Conservation (phyloP, 2,888 invertebrate species). For the Aproaerema taeniolella region DNA sequence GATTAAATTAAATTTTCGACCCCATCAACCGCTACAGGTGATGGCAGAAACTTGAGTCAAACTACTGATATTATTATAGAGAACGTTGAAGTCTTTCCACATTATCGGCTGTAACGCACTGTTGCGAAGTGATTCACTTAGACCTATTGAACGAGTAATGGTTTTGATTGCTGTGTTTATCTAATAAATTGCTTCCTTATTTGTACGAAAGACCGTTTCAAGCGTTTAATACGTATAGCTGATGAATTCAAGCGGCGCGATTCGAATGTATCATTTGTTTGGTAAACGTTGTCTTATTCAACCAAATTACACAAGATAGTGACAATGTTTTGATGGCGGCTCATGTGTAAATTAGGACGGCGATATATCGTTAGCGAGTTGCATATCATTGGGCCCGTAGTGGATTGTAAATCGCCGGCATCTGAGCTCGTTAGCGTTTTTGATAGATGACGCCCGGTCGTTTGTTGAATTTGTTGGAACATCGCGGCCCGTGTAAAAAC, state of each 20-base stretch:
- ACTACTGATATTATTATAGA: neutral
- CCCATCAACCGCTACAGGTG: conserved; percentile 4
- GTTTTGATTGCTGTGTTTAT: conserved; percentile 6
- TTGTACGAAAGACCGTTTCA: conserved; percentile 2
- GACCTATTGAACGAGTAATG: conserved; percentile 4
- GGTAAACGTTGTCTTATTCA: conserved; percentile 20
- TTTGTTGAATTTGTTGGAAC: conserved; percentile 73
- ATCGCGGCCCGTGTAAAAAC: conserved; percentile 65
- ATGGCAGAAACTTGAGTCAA: neutral
- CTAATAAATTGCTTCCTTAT: conserved; percentile 6
- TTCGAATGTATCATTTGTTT: conserved; percentile 10
- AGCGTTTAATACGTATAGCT: neutral
- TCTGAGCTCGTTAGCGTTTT: conserved; percentile 73
- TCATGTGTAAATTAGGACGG: conserved; percentile 36
- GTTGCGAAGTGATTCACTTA: neutral
- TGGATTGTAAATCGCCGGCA: conserved; percentile 66
- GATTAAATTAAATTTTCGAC: conserved; percentile 8
- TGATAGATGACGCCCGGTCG: conserved; percentile 74
- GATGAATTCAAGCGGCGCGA: neutral
- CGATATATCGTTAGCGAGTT: conserved; percentile 55
- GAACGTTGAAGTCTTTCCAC: too few relatives aligned
- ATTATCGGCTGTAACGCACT: too few relatives aligned
- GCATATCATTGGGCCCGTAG: conserved; percentile 52
- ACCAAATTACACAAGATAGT: conserved; percentile 23
- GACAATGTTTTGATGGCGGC: conserved; percentile 41